Conservation (phyloP, 1,140 invertebrate species). For the Euura lappo region DNA sequence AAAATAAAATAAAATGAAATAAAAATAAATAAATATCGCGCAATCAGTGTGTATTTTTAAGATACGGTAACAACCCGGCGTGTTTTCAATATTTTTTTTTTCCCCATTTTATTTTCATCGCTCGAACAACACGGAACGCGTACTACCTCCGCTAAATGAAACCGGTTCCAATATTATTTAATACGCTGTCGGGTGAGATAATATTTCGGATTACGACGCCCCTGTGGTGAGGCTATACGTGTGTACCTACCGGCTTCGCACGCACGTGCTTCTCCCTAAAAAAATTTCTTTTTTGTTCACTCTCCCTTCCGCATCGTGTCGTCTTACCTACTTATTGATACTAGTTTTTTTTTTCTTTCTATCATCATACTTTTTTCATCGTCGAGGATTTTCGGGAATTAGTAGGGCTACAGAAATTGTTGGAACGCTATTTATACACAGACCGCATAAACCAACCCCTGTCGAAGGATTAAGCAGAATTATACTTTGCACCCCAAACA, state of each 20-base stretch:
- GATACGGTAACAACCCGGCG: not conserved
- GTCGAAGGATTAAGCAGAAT: no score
- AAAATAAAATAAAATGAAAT: not conserved
- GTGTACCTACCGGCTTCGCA: not conserved
- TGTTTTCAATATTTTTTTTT: not conserved
- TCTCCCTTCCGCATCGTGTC: no score
- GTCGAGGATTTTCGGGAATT: not conserved
- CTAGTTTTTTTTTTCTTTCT: no score
- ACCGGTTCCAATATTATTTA: constrained; percentile 5
- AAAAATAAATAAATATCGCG: not conserved
- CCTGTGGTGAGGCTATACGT: not conserved
- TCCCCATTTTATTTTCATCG: not conserved
- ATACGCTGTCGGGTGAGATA: constrained; percentile 6
- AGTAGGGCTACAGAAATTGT: no score
- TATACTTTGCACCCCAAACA: no score
- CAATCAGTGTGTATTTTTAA: not conserved
- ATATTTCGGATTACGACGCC: constrained; percentile 5
- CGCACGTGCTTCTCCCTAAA: not conserved
- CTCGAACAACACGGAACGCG: not conserved
- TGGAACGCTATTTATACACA: no score
- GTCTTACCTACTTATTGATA: no score
- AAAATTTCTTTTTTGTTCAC: no score
- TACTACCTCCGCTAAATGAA: not conserved
- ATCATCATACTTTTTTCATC: not conserved
- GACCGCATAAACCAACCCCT: no score